Evolutionary conservation across 2,888 invertebrate species (phyloP).

Genomic region (Margaritifera margaritifera): DNA sequence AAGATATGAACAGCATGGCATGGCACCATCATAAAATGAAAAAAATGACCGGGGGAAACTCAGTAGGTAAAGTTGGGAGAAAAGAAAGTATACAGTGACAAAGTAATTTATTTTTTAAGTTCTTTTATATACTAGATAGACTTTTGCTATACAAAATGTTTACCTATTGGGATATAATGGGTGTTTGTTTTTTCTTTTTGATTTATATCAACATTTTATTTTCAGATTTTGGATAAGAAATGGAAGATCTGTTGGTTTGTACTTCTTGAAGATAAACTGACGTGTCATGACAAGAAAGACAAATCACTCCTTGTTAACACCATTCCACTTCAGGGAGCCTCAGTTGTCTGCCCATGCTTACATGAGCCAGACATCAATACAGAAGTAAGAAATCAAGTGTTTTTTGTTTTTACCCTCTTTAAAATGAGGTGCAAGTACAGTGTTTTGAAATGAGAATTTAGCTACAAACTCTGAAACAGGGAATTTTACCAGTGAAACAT

Average conservation of each 20-base stretch:
- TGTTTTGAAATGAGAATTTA: neutral
- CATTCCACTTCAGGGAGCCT: constrained; percentile 54
- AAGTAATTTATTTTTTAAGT: too few relatives aligned
- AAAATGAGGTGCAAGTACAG: neutral
- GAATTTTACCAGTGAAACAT: too few relatives aligned
- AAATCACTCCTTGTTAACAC: constrained; percentile 52
- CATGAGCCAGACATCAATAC: constrained; percentile 49
- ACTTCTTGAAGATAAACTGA: constrained; percentile 55
- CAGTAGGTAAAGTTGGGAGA: too few relatives aligned
- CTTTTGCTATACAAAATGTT: too few relatives aligned
- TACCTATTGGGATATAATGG: too few relatives aligned
- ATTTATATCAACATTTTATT: neutral
- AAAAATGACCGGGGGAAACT: too few relatives aligned
- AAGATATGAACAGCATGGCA: too few relatives aligned
- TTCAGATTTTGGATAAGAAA: constrained; percentile 47
- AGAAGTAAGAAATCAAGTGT: constrained; percentile 37
- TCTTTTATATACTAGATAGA: too few relatives aligned
- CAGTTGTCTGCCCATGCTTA: constrained; percentile 59
- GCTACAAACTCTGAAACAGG: too few relatives aligned
- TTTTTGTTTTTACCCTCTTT: neutral
- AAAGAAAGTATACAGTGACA: too few relatives aligned
- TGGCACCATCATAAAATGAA: too few relatives aligned
- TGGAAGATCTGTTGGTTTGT: constrained; percentile 67
- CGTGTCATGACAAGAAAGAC: constrained; percentile 56
- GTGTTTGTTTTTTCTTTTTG: neutral